Conservation (phyloP, 2,888 invertebrate species). For the Caenorhabditis uteleia region DNA sequence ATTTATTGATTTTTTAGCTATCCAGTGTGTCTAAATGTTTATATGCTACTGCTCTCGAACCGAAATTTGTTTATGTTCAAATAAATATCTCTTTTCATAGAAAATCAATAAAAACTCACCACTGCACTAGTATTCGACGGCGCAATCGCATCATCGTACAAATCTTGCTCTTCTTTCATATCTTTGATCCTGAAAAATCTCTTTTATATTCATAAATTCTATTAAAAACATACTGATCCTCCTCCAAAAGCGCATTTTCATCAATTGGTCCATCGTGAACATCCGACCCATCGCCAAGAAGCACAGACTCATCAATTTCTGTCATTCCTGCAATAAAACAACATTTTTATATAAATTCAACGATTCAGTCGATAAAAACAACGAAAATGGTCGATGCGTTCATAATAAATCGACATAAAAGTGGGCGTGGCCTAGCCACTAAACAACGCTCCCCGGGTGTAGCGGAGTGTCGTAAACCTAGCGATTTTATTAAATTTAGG, state of each 20-base stretch:
- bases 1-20: too few species aligned
- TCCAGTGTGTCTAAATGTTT: too few species aligned
- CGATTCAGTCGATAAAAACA: neutral
- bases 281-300: constrained; percentile 24
- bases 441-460: neutral
- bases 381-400: neutral
- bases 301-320: constrained; percentile 39
- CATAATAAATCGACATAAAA: neutral
- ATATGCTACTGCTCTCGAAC: too few species aligned
- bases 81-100: neutral
- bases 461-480: neutral
- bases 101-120: constrained; percentile 2
- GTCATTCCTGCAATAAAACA: constrained; percentile 21
- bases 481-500: neutral
- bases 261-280: constrained; percentile 20
- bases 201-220: neutral
- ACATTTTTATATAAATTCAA: neutral
- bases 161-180: constrained; percentile 51
- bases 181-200: constrained; percentile 8
- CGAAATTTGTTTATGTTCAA: too few species aligned
- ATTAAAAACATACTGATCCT: constrained; percentile 7
- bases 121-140: constrained; percentile 43
- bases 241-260: constrained; percentile 35
- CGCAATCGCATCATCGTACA: constrained; percentile 65
- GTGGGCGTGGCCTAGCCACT: too few species aligned